A percentile compares a stretch with the other conserved stretches of the same genome.
These are phyloP conservation scores for Sitophilus oryzae DNA, from an alignment of 1,140 invertebrate genomes.

Conservation along the genomic window DNA sequence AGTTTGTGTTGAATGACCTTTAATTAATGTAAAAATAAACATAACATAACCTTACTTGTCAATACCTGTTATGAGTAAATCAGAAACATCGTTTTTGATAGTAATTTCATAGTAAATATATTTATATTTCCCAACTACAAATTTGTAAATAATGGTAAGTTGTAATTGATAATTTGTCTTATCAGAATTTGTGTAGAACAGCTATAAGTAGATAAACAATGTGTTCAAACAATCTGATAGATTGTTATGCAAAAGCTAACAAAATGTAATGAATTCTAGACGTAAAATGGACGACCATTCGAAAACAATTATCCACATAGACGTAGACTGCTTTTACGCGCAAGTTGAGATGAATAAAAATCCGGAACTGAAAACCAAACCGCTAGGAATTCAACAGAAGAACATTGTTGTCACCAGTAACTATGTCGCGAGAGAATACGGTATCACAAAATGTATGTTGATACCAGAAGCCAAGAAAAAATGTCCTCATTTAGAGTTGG, in stretches of 20 bases:
- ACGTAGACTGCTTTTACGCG: conserved; percentile 77
- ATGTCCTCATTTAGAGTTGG: conserved; percentile 61
- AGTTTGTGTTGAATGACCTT: no score
- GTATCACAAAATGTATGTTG: conserved; percentile 68
- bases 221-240: no score
- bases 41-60: no score
- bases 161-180: no score
- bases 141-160: no score
- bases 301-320: conserved; percentile 66
- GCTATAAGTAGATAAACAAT: no score
- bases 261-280: background rate
- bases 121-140: no score
- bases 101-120: no score
- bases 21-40: no score
- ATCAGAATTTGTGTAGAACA: no score
- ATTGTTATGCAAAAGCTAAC: background rate
- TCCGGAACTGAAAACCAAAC: conserved; percentile 56
- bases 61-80: no score
- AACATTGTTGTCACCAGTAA: conserved; percentile 75
- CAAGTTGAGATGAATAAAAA: conserved; percentile 72
- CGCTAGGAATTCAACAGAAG: conserved; percentile 73
- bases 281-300: conserved; percentile 44
- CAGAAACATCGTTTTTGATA: no score
- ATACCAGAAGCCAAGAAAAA: conserved; percentile 59
- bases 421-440: conserved; percentile 65